phyloP scores from a whole-genome alignment of 2,113 vertebrate species.

The Morone saxatilis region DNA sequence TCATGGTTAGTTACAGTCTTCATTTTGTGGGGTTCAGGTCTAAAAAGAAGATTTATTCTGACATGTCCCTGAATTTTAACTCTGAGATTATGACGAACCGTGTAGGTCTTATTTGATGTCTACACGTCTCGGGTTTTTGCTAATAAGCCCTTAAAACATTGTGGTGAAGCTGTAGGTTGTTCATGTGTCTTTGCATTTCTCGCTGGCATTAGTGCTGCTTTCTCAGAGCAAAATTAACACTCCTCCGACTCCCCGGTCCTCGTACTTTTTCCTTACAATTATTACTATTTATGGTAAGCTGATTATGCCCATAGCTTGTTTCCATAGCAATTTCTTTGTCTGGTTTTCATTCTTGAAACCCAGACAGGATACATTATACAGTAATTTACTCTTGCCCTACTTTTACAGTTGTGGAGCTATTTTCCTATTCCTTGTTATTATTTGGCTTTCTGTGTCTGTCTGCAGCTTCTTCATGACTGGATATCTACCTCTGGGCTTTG shows the following conservation, averaged over 20 bases:
- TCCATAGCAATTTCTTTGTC: constrained; percentile 62
- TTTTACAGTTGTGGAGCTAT: constrained; percentile 11
- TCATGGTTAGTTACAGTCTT: neutral
- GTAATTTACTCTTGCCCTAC: constrained; percentile 11
- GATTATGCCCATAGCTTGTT: constrained; percentile 59
- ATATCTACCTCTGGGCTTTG: constrained; percentile 95
- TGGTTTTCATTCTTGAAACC: constrained; percentile 21
- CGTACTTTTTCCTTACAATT: constrained; percentile 36
- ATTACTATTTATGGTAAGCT: constrained; percentile 61
- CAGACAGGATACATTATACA: constrained; percentile 34
- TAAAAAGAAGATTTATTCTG: neutral
- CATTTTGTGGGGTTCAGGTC: neutral
- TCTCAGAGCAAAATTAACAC: constrained; percentile 26
- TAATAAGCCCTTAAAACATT: neutral
- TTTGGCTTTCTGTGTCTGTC: neutral
- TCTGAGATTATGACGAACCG: neutral
- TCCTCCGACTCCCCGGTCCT: constrained; percentile 1
- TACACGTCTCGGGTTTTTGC: neutral
- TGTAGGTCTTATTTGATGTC: neutral
- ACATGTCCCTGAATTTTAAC: neutral
- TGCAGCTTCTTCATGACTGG: constrained; percentile 97
- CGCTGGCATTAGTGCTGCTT: constrained; percentile 8
- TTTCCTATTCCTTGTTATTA: neutral
- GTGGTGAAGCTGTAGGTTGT: neutral
- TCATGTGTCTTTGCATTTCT: constrained; percentile 7